Percentiles rank a stretch among this genome's conserved stretches.
Conservation (phyloP, 37 sponge, comb jelly and placozoan genomes). For the Crambe crambe region DNA sequence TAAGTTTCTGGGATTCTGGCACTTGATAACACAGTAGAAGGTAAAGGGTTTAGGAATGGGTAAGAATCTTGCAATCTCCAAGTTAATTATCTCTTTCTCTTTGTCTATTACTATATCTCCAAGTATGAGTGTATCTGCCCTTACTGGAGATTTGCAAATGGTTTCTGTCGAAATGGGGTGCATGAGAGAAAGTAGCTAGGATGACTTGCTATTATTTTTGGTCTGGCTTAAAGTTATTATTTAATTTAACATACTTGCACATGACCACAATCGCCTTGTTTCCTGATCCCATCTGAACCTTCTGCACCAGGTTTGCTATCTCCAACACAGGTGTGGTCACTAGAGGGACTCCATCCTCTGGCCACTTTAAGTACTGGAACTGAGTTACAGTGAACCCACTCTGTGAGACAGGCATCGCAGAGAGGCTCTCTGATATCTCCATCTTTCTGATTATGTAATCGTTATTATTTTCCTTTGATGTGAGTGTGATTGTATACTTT, state of each 20-base stretch:
- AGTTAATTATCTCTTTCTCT: too few relatives aligned
- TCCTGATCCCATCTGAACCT: conserved; percentile 47
- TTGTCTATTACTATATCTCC: too few relatives aligned
- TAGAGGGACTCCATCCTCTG: conserved; percentile 30
- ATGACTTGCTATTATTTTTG: too few relatives aligned
- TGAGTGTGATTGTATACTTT: conserved; percentile 20
- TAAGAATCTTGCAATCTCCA: too few relatives aligned
- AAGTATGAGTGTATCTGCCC: too few relatives aligned
- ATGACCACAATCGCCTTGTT: conserved; percentile 67
- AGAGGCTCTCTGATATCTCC: conserved; percentile 26
- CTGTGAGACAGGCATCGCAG: neutral
- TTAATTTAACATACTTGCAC: conserved; percentile 67
- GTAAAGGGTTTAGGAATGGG: too few relatives aligned
- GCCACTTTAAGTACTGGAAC: conserved; percentile 47
- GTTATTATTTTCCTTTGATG: conserved; percentile 4
- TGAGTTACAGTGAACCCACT: conserved; percentile 26
- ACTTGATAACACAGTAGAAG: too few relatives aligned
- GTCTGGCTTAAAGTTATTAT: neutral
- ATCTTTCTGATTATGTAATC: conserved; percentile 41
- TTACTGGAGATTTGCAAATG: too few relatives aligned
- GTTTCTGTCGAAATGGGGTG: too few relatives aligned
- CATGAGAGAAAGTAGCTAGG: too few relatives aligned
- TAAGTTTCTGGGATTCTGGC: too few relatives aligned
- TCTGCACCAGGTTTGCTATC: conserved; percentile 42
- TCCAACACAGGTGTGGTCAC: conserved; percentile 40